Percentiles rank a stretch among this genome's conserved stretches.
Conservation (phyloP, 2,113 vertebrate species). For the Glaucidium brasilianum region DNA sequence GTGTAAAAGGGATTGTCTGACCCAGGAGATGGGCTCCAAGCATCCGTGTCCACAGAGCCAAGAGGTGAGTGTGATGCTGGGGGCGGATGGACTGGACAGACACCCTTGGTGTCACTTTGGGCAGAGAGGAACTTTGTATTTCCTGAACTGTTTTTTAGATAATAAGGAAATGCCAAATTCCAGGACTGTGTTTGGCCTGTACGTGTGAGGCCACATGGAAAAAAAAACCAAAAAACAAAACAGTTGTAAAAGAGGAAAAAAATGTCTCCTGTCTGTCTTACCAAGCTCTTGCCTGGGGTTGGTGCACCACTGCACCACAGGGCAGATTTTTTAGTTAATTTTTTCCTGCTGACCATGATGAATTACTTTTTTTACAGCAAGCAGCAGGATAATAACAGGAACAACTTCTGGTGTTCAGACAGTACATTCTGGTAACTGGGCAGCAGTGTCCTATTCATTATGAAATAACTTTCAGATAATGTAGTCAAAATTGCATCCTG, state of each 20-base stretch:
- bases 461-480: not conserved
- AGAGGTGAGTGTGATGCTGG: not conserved
- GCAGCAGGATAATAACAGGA: not conserved
- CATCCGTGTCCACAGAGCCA: not conserved
- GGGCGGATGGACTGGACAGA: not conserved
- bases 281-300: not conserved
- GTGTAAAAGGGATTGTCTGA: not conserved
- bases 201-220: not conserved
- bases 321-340: not conserved
- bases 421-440: not conserved
- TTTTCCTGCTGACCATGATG: not conserved
- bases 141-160: not conserved
- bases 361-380: not conserved
- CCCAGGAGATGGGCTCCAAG: not conserved
- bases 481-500: not conserved
- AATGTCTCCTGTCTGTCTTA: not conserved
- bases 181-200: not conserved
- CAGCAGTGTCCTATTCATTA: not conserved
- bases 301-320: not conserved
- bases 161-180: not conserved
- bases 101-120: not conserved
- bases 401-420: not conserved
- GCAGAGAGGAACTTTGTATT: not conserved
- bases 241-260: not conserved
- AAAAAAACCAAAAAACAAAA: not conserved